phyloP scores from a whole-genome alignment of 2,113 vertebrate genomes.

The Dromiciops gliroides region DNA sequence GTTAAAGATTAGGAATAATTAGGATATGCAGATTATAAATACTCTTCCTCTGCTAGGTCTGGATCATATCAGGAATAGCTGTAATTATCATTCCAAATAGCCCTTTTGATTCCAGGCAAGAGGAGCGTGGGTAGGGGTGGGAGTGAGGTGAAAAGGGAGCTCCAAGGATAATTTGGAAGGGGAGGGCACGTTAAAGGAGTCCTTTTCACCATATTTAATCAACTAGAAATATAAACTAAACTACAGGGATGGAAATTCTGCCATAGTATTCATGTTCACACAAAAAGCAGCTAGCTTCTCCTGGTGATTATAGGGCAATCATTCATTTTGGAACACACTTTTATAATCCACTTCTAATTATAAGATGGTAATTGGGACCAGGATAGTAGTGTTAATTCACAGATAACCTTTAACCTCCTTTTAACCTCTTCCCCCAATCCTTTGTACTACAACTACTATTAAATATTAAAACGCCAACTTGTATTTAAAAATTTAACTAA shows the following conservation, averaged over 20 bases:
- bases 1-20: background rate
- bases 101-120: background rate
- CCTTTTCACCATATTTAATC: background rate
- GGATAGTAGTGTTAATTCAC: slow-evolving; percentile 52
- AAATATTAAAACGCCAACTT: background rate
- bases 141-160: background rate
- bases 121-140: too few species aligned
- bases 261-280: slow-evolving; percentile 66
- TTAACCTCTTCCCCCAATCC: background rate
- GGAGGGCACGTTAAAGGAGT: background rate
- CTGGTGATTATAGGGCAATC: slow-evolving; percentile 35
- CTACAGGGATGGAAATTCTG: background rate
- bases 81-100: background rate
- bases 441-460: background rate
- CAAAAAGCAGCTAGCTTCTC: slow-evolving; percentile 70
- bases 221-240: background rate
- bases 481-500: slow-evolving; percentile 1
- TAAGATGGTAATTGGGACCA: slow-evolving; percentile 60
- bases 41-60: background rate
- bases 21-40: background rate
- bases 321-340: slow-evolving; percentile 58
- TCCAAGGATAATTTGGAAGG: background rate
- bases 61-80: background rate
- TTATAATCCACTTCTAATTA: slow-evolving; percentile 66
- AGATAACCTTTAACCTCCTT: slow-evolving; percentile 34